Evolutionary conservation across 2,113 vertebrate species (phyloP).

Genomic region (Nesospiza acunhae): DNA sequence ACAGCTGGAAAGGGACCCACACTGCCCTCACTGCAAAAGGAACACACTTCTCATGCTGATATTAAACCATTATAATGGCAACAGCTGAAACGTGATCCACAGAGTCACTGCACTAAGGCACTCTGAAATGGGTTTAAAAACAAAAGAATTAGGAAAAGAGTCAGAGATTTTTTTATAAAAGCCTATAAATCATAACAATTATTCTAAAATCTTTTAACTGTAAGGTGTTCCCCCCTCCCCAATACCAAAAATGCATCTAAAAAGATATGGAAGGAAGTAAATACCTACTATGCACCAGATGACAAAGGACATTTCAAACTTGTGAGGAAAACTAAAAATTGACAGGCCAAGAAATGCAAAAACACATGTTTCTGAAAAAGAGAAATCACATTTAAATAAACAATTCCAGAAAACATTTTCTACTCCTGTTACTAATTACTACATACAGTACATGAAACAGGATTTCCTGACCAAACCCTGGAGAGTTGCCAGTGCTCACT

Average conservation of each 20-base stretch:
- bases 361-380: slow-evolving; percentile 93
- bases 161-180: background rate
- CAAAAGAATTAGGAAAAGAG: background rate
- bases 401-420: background rate
- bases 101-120: background rate
- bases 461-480: background rate
- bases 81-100: background rate
- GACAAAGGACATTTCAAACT: slow-evolving; percentile 98
- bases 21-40: background rate
- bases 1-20: background rate
- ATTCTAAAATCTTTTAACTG: background rate
- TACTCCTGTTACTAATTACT: background rate
- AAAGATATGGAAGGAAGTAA: slow-evolving; percentile 6
- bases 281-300: slow-evolving; percentile 99
- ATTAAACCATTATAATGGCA: background rate
- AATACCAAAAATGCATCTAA: background rate
- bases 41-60: background rate
- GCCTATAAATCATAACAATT: background rate
- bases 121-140: background rate
- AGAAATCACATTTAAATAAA: slow-evolving; percentile 22
- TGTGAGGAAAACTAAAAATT: slow-evolving; percentile 99
- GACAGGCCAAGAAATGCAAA: slow-evolving; percentile 98
- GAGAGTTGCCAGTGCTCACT: background rate
- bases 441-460: background rate
- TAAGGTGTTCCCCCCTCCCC: background rate